These are phyloP conservation scores for Thalassoma bifasciatum DNA, from an alignment of 2,113 vertebrate species.

Conservation along the genomic window DNA sequence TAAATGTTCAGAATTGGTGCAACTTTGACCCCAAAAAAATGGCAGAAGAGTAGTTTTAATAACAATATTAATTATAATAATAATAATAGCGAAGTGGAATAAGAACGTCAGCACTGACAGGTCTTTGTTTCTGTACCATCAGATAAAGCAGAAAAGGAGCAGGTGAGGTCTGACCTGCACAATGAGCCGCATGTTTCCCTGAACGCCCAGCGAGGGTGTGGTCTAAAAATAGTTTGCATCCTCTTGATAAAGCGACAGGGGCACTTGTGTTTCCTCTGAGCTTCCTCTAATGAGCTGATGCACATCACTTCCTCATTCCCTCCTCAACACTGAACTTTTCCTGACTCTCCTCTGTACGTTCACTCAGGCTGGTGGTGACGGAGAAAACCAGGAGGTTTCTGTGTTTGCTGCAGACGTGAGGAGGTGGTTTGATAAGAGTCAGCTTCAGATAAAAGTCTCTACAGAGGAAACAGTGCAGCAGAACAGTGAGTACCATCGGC, in stretches of 20 bases:
- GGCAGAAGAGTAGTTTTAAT: too few relatives aligned
- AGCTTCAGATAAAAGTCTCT: slow-evolving; percentile 10
- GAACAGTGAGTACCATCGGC: neutral
- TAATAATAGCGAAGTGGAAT: too few relatives aligned
- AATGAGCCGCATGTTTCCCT: neutral
- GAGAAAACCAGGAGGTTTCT: slow-evolving; percentile 20
- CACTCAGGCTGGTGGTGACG: slow-evolving; percentile 30
- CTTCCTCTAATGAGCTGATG: slow-evolving; percentile 37
- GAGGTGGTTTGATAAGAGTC: too few relatives aligned
- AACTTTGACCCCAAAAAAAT: too few relatives aligned
- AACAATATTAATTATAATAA: too few relatives aligned
- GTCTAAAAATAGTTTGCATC: slow-evolving; percentile 19
- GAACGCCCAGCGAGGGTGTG: slow-evolving; percentile 18
- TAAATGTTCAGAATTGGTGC: too few relatives aligned
- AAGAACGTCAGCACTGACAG: too few relatives aligned
- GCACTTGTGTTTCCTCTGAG: slow-evolving; percentile 15
- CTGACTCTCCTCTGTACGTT: neutral
- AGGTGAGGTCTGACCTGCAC: neutral
- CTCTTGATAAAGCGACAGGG: slow-evolving; percentile 12
- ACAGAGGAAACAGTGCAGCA: neutral
- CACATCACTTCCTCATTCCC: slow-evolving; percentile 51
- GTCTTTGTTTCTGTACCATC: too few relatives aligned
- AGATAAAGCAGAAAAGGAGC: neutral
- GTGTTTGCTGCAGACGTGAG: slow-evolving; percentile 1
- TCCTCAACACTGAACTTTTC: fast-evolving